Conservation (phyloP, 2,888 invertebrate species). For the Agrotis ipsilon region DNA sequence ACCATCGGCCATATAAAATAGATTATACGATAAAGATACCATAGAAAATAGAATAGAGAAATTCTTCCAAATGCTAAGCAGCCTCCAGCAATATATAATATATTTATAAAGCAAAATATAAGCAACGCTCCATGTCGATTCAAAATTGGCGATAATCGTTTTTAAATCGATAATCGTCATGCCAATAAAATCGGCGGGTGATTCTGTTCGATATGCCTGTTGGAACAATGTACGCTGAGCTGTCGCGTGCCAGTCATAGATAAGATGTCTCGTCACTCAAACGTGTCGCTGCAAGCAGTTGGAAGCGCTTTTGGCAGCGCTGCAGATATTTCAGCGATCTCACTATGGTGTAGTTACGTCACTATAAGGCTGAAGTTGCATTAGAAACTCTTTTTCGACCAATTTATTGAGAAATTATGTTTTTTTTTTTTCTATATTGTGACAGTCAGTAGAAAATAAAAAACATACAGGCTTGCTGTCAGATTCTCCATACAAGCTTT, state of each 20-base stretch:
- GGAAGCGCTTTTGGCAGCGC: conserved; percentile 56
- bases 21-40: no score
- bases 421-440: no score
- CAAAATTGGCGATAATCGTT: conserved; percentile 14
- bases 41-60: no score
- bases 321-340: conserved; percentile 56
- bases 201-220: conserved; percentile 38
- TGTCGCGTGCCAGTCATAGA: conserved; percentile 59
- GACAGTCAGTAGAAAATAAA: no score
- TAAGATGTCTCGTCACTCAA: conserved; percentile 59
- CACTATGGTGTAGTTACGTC: conserved; percentile 59
- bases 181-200: conserved; percentile 40
- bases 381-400: background rate
- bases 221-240: conserved; percentile 12
- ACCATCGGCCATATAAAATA: no score
- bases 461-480: no score
- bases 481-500: no score
- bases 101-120: background rate
- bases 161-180: conserved; percentile 36
- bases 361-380: conserved; percentile 27
- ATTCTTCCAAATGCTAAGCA: no score
- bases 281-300: conserved; percentile 51
- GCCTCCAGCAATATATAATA: no score
- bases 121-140: background rate
- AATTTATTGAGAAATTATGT: no score